phyloP scores from a whole-genome alignment of 2,888 invertebrate genomes.

The Malthinus flaveolus region DNA sequence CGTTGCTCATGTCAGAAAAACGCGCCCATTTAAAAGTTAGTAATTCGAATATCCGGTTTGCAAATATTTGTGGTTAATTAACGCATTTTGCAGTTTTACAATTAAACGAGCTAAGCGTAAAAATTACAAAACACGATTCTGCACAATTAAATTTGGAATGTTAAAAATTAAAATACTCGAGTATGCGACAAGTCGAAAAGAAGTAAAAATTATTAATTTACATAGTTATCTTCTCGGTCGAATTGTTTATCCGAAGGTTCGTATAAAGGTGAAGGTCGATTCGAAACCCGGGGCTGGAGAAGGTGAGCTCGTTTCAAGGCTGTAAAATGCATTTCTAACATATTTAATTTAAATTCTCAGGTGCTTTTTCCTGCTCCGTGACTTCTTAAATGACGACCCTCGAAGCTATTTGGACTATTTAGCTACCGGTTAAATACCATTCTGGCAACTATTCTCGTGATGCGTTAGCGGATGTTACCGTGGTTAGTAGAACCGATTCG shows the following conservation, averaged over 20 bases:
- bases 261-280: conserved; percentile 30
- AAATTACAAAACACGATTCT: no score
- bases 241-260: conserved; percentile 24
- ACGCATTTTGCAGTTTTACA: no score
- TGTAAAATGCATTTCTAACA: conserved; percentile 27
- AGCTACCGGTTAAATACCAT: conserved; percentile 21
- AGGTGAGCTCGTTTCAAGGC: conserved; percentile 27
- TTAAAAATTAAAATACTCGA: no score
- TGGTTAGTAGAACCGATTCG: conserved; percentile 20
- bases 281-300: conserved; percentile 19
- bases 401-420: conserved; percentile 18
- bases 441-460: conserved; percentile 3
- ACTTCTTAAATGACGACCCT: conserved; percentile 9
- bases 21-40: no score
- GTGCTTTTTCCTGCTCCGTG: conserved; percentile 5
- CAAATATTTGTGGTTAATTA: conserved; percentile 3
- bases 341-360: conserved; percentile 17
- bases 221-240: conserved; percentile 15
- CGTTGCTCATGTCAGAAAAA: no score
- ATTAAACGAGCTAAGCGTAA: no score
- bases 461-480: conserved; percentile 16
- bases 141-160: no score
- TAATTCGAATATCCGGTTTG: neutral
- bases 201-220: conserved; percentile 15
- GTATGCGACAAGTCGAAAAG: no score